A percentile compares a stretch with the other conserved stretches of the same genome.
phyloP scores from a whole-genome alignment of 2,888 invertebrate genomes.

The Chrysolina oricalcia region DNA sequence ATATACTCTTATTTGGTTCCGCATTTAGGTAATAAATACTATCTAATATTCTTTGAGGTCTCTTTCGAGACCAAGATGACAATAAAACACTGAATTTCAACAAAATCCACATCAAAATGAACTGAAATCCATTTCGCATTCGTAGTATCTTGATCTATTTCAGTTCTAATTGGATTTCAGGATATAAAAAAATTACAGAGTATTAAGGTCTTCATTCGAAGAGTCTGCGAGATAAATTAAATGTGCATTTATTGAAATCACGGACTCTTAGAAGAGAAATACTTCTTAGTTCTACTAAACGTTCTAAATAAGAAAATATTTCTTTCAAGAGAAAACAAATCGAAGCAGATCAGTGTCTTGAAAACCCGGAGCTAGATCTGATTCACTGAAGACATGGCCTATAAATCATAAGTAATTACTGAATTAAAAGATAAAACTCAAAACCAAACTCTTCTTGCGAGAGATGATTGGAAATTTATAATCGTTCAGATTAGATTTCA shows the following conservation, averaged over 20 bases:
- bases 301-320: not conserved
- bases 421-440: no score
- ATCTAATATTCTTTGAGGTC: slow-evolving; percentile 33
- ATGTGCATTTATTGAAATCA: not conserved
- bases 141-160: slow-evolving; percentile 18
- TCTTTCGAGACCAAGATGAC: slow-evolving; percentile 23
- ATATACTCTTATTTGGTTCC: slow-evolving; percentile 46
- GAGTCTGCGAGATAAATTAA: not conserved
- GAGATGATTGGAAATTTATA: no score
- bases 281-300: not conserved
- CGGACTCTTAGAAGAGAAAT: not conserved
- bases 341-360: not conserved
- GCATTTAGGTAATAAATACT: slow-evolving; percentile 47
- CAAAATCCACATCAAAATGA: slow-evolving; percentile 27
- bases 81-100: slow-evolving; percentile 25
- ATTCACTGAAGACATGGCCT: not conserved
- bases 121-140: slow-evolving; percentile 34
- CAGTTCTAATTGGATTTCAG: slow-evolving; percentile 31
- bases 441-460: no score
- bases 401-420: no score
- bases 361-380: not conserved
- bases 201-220: slow-evolving; percentile 27
- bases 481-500: no score
- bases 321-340: not conserved
- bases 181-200: slow-evolving; percentile 38